phyloP scores from a whole-genome alignment of 2,797 vertebrate species.

The Cyclopterus lumpus region DNA sequence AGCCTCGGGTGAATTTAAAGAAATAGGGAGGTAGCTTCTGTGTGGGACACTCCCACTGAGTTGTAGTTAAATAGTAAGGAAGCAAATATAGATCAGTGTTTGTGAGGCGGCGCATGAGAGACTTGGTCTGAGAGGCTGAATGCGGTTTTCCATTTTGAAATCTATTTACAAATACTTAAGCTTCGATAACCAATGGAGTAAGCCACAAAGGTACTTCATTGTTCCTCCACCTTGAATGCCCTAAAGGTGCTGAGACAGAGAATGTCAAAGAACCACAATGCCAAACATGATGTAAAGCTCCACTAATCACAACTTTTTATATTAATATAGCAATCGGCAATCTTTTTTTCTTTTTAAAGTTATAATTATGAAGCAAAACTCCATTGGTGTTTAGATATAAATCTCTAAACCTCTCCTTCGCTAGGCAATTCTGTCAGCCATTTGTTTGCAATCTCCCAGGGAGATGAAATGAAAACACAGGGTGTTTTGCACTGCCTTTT shows the following conservation, averaged over 20 bases:
- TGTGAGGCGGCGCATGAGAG: background rate
- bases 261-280: background rate
- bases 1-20: conserved; percentile 17
- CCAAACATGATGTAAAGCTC: background rate
- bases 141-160: background rate
- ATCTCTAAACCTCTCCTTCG: background rate
- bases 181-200: background rate
- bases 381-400: background rate
- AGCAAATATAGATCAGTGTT: conserved; percentile 48
- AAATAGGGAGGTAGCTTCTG: conserved; percentile 24
- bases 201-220: background rate
- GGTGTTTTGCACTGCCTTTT: background rate
- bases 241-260: background rate
- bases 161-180: background rate
- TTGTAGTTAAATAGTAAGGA: conserved; percentile 20
- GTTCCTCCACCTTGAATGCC: background rate
- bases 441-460: background rate
- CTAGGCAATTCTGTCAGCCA: background rate
- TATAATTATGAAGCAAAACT: background rate
- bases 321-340: background rate
- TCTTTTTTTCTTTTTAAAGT: too few species aligned
- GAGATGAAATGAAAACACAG: background rate
- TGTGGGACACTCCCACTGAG: conserved; percentile 9
- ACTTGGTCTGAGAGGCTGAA: background rate
- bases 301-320: background rate